Evolutionary conservation across 2,888 invertebrate species (phyloP), one percentile per base, ranked within the genome.

Genomic region (Meiosimyza decipiens): DNA sequence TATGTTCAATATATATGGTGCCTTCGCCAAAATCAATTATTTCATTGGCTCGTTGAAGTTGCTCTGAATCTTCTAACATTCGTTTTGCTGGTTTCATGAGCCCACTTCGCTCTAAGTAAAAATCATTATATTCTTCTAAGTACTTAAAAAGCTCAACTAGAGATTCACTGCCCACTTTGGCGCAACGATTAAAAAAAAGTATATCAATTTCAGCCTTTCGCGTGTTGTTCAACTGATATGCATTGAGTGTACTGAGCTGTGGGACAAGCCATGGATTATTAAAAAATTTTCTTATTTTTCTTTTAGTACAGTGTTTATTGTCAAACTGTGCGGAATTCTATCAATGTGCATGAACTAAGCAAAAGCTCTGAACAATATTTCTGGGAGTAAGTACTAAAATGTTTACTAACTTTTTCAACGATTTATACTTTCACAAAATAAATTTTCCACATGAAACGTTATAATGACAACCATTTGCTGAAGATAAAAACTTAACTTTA

Each of bases 91-190:
- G 12, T n/a, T 59, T 74, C 0, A 15, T 33, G 0, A 80, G 15
- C n/a, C 83, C 80, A 92, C 88, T 52, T 92, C 89, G 81, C 93
- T 81, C 81, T 6, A 86, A 59, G 0, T 70, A 89, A 0, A 93
- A 92, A 47, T 93, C 90, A 68, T 81, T 81, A 6, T 80, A 73
- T 7, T 71, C 72, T 49, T 77, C 80, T 62, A 84, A 62, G 2
- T 77, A 71, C 1, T 71, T 73, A 22, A 85, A 77, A 0, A 86
- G 76, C 84, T 95, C 94, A 92, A 96, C 94, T 83, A 96, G 91
- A 4, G 95, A 94, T 88, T 95, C 95, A 71, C 95, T 95, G 74
- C 96, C 96, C 64, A 95, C 95, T 88, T 96, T 96, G n/a, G 96
- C 95, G 66, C 95, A 95, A 13, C 96, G 89, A 87, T 96, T 96